phyloP scores from a whole-genome alignment of 2,888 invertebrate genomes.

The Drosophila bunnanda region DNA sequence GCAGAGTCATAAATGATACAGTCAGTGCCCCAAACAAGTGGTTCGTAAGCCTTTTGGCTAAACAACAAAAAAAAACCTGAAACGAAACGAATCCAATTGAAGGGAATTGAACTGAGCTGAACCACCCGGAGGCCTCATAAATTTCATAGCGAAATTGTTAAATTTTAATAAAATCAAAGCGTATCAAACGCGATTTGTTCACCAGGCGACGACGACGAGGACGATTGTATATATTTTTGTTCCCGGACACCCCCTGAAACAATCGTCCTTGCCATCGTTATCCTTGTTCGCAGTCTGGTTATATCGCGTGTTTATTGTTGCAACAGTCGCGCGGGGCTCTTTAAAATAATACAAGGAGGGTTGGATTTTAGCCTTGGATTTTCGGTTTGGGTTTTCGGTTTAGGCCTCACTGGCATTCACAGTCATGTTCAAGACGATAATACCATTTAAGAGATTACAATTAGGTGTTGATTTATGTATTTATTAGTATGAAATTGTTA shows the following conservation, averaged over 20 bases:
- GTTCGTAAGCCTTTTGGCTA: constrained; percentile 30
- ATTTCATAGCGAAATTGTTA: constrained; percentile 78
- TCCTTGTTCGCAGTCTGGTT: constrained; percentile 80
- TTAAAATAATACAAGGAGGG: constrained; percentile 77
- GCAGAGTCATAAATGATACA: constrained; percentile 12
- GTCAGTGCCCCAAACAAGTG: constrained; percentile 22
- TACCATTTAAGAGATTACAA: too few species aligned
- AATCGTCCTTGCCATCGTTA: constrained; percentile 65
- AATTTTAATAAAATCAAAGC: constrained; percentile 81
- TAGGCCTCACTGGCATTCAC: constrained; percentile 1
- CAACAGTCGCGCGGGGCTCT: constrained; percentile 71
- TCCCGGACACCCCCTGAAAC: constrained; percentile 20
- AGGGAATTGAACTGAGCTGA: constrained; percentile 20
- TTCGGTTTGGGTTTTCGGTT: constrained; percentile 41
- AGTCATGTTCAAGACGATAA: background rate
- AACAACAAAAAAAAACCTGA: background rate
- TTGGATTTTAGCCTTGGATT: constrained; percentile 42
- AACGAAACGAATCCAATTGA: constrained; percentile 34
- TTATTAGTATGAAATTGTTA: too few species aligned
- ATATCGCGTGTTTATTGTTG: constrained; percentile 80
- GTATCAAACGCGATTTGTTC: constrained; percentile 80
- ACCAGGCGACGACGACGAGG: constrained; percentile 72
- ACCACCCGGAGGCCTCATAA: constrained; percentile 61
- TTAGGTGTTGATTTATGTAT: background rate
- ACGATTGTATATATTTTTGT: constrained; percentile 10